A percentile compares a stretch with the other conserved stretches of the same genome.
phyloP scores from a whole-genome alignment of 2,113 vertebrate species.

The Toxostoma redivivum region DNA sequence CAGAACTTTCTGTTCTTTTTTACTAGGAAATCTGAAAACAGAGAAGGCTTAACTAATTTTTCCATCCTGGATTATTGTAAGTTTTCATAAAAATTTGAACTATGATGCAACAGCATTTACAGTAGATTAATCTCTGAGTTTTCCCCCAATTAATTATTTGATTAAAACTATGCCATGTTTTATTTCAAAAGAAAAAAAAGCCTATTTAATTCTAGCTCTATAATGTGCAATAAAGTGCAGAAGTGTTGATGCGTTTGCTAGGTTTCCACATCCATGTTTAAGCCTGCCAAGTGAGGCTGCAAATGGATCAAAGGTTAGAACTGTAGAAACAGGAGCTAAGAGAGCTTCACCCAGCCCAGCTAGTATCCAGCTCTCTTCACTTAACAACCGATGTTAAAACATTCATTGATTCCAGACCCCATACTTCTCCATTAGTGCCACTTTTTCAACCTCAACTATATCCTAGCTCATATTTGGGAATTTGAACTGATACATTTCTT shows the following conservation, averaged over 20 bases:
- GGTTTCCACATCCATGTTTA: neutral
- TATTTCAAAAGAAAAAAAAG: neutral
- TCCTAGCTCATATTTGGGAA: neutral
- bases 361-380: neutral
- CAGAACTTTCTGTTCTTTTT: constrained; percentile 17
- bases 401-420: neutral
- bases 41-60: neutral
- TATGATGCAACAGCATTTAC: neutral
- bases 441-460: neutral
- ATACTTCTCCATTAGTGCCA: neutral
- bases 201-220: neutral
- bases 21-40: neutral
- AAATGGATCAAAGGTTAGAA: neutral
- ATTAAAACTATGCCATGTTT: neutral
- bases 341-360: neutral
- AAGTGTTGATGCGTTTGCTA: neutral
- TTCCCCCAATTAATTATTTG: neutral
- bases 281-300: neutral
- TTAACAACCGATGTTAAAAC: neutral
- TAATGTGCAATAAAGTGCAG: neutral
- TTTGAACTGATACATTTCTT: neutral
- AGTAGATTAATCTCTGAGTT: neutral
- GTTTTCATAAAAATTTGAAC: neutral
- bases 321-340: neutral
- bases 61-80: neutral